Percentiles rank a stretch among this genome's conserved stretches.
These are phyloP conservation scores for Epinephelus moara DNA, from an alignment of 2,113 vertebrate species.

Conservation along the genomic window DNA sequence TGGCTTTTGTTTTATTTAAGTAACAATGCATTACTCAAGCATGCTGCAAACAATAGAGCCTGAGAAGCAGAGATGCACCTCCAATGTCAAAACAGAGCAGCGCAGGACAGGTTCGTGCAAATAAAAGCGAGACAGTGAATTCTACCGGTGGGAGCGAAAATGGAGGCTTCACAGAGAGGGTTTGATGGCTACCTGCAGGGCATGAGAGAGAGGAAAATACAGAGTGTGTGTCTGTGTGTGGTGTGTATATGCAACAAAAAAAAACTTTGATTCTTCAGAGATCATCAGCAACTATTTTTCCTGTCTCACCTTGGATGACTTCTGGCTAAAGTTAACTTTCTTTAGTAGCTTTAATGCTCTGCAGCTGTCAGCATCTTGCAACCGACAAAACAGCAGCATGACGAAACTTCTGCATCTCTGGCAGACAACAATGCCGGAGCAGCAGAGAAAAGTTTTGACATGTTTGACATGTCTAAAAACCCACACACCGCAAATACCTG, in stretches of 20 bases:
- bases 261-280: constrained; percentile 33
- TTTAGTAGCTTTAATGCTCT: constrained; percentile 24
- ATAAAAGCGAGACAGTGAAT: constrained; percentile 52
- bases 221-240: constrained; percentile 12
- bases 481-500: neutral
- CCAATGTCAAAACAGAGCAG: constrained; percentile 46
- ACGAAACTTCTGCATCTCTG: neutral
- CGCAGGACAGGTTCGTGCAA: constrained; percentile 31
- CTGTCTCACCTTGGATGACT: constrained; percentile 60
- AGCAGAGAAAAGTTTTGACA: neutral
- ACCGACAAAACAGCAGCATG: neutral
- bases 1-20: constrained; percentile 15
- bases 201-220: constrained; percentile 26
- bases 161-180: constrained; percentile 48
- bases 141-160: constrained; percentile 48
- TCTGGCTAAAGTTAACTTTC: constrained; percentile 60
- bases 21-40: neutral
- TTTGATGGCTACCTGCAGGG: constrained; percentile 66
- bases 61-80: constrained; percentile 30
- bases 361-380: constrained; percentile 6
- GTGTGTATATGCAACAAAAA: constrained; percentile 21
- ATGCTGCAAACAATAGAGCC: constrained; percentile 29
- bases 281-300: constrained; percentile 41
- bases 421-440: neutral
- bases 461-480: neutral